These are phyloP conservation scores for Platycheirus albimanus DNA, from an alignment of 2,888 invertebrate genomes.

Conservation along the genomic window DNA sequence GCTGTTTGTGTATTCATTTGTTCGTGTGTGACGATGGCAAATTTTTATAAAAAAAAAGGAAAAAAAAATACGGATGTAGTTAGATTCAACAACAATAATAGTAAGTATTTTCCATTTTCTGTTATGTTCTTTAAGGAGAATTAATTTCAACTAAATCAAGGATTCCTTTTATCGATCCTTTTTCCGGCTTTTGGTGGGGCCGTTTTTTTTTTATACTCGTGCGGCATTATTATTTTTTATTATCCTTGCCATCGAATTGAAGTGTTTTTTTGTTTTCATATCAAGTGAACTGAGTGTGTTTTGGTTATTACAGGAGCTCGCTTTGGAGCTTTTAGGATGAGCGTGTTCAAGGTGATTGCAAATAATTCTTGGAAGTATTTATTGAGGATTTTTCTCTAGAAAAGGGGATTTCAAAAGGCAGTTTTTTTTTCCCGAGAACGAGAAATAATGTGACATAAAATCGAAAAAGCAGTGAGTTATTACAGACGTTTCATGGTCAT, in stretches of 20 bases:
- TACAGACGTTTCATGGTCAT: too few relatives aligned
- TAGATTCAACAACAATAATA: slow-evolving; percentile 5
- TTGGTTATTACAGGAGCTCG: slow-evolving; percentile 1
- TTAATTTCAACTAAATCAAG: background rate
- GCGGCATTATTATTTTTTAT: slow-evolving; percentile 14
- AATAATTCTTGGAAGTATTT: too few relatives aligned
- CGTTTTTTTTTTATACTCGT: slow-evolving; percentile 4
- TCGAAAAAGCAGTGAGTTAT: too few relatives aligned
- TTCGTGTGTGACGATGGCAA: too few relatives aligned
- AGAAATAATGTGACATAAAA: too few relatives aligned
- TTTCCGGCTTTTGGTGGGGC: background rate
- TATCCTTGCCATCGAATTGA: slow-evolving; percentile 11
- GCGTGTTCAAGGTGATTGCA: too few relatives aligned
- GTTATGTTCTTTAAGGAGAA: too few relatives aligned
- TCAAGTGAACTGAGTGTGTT: background rate
- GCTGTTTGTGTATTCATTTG: slow-evolving; percentile 11
- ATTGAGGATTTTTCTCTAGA: too few relatives aligned
- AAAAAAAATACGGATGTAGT: slow-evolving; percentile 15
- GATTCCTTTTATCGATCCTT: slow-evolving; percentile 10
- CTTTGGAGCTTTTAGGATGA: too few relatives aligned
- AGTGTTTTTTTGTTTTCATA: slow-evolving; percentile 5
- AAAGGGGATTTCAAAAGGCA: too few relatives aligned
- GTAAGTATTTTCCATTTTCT: too few relatives aligned
- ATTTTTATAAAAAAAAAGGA: background rate
- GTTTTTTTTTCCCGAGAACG: too few relatives aligned